These are phyloP conservation scores for Trichogramma dendrolimi DNA, from an alignment of 2,888 invertebrate species.

Conservation along the genomic window DNA sequence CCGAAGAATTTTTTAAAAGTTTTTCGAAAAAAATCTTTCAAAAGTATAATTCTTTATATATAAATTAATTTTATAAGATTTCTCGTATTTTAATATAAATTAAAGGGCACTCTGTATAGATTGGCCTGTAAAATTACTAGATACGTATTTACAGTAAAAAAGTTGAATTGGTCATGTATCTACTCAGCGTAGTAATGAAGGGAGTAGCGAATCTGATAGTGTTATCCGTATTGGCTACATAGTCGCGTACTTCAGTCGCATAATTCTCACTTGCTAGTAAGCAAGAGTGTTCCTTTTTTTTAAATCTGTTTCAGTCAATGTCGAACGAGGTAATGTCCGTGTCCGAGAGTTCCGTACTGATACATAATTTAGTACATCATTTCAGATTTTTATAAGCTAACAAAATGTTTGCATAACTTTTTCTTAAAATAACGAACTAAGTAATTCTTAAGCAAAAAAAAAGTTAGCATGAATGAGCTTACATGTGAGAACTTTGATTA, in stretches of 20 bases:
- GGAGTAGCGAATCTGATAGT: slow-evolving; percentile 46
- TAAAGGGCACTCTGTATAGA: slow-evolving; percentile 47
- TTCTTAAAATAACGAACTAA: slow-evolving; percentile 15
- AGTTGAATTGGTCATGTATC: slow-evolving; percentile 50
- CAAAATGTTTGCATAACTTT: slow-evolving; percentile 11
- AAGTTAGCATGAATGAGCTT: slow-evolving; percentile 18
- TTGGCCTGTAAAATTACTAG: slow-evolving; percentile 48
- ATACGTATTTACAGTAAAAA: slow-evolving; percentile 53
- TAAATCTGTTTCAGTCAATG: slow-evolving; percentile 26
- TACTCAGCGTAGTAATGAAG: slow-evolving; percentile 44
- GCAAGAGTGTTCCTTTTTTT: slow-evolving; percentile 19
- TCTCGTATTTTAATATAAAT: slow-evolving; percentile 19
- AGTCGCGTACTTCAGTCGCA: slow-evolving; percentile 45
- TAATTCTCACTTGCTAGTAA: slow-evolving; percentile 29
- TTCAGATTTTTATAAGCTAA: slow-evolving; percentile 13
- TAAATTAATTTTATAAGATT: slow-evolving; percentile 12
- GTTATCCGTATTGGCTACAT: slow-evolving; percentile 45
- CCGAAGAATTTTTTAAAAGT: slow-evolving; percentile 7
- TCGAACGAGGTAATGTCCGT: slow-evolving; percentile 30
- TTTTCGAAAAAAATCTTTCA: slow-evolving; percentile 6
- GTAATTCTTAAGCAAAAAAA: slow-evolving; percentile 9
- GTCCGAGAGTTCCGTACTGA: slow-evolving; percentile 23
- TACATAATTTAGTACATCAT: slow-evolving; percentile 20
- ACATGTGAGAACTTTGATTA: slow-evolving; percentile 14
- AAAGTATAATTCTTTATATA: neutral